phyloP scores from a whole-genome alignment of 2,113 vertebrate species.

The Trachemys scripta region DNA sequence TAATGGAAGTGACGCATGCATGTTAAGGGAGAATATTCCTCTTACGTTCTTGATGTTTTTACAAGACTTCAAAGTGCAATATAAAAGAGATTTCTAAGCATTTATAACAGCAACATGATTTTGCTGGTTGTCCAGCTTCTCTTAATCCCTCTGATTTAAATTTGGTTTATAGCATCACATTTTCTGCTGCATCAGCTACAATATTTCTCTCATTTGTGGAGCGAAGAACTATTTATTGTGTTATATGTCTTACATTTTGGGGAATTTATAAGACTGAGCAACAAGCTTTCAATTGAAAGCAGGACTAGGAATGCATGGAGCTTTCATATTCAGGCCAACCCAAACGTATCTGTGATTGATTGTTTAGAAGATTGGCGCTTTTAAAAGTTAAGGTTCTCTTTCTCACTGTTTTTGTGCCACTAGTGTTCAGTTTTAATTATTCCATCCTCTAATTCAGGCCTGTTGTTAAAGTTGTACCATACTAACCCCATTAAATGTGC shows the following conservation, averaged over 20 bases:
- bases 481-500: background rate
- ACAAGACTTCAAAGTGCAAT: constrained; percentile 37
- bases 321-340: background rate
- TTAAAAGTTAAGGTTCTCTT: constrained; percentile 14
- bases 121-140: constrained; percentile 29
- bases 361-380: background rate
- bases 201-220: constrained; percentile 60
- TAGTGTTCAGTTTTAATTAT: background rate
- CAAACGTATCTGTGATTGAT: background rate
- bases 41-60: constrained; percentile 24
- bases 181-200: constrained; percentile 69
- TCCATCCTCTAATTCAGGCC: background rate
- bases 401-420: background rate
- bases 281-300: constrained; percentile 60
- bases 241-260: constrained; percentile 15
- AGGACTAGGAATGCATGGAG: background rate
- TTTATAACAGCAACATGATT: constrained; percentile 38
- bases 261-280: constrained; percentile 53
- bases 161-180: constrained; percentile 44
- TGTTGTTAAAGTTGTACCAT: background rate
- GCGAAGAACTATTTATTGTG: background rate
- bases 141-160: constrained; percentile 49
- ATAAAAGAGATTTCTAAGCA: constrained; percentile 38
- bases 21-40: background rate
- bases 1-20: background rate